phyloP scores from a whole-genome alignment of 2,888 invertebrate species.

The Oscheius onirici region DNA sequence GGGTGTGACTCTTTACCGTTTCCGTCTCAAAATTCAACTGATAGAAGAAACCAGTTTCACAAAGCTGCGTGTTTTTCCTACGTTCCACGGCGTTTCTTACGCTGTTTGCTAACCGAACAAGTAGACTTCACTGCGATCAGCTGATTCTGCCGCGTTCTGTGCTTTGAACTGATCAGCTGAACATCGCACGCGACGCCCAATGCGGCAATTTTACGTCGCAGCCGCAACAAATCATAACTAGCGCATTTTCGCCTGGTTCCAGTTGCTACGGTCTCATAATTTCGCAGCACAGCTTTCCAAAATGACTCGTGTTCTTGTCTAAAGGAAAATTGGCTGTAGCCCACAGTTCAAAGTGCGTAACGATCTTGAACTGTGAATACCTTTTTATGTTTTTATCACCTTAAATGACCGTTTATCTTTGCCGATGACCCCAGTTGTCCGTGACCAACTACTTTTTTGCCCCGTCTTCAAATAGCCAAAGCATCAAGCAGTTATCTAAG shows the following conservation, averaged over 20 bases:
- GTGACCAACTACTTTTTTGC: neutral
- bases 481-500: neutral
- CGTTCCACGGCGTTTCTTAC: slow-evolving; percentile 10
- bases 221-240: slow-evolving; percentile 26
- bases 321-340: no score
- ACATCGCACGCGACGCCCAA: neutral
- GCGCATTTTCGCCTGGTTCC: slow-evolving; percentile 4
- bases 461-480: neutral
- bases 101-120: slow-evolving; percentile 18
- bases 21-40: no score
- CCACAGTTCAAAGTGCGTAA: no score
- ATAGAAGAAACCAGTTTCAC: no score
- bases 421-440: neutral
- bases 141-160: slow-evolving; percentile 10
- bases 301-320: neutral
- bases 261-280: neutral
- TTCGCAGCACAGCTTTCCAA: neutral
- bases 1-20: no score
- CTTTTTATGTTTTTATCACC: neutral
- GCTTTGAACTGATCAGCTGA: slow-evolving; percentile 23
- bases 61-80: neutral
- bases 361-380: neutral
- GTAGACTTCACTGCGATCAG: slow-evolving; percentile 26
- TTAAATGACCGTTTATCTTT: neutral
- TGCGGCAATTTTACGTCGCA: neutral